Evolutionary conservation across 2,797 vertebrate genomes (phyloP).

Genomic region (Sebastes trivittatus): DNA sequence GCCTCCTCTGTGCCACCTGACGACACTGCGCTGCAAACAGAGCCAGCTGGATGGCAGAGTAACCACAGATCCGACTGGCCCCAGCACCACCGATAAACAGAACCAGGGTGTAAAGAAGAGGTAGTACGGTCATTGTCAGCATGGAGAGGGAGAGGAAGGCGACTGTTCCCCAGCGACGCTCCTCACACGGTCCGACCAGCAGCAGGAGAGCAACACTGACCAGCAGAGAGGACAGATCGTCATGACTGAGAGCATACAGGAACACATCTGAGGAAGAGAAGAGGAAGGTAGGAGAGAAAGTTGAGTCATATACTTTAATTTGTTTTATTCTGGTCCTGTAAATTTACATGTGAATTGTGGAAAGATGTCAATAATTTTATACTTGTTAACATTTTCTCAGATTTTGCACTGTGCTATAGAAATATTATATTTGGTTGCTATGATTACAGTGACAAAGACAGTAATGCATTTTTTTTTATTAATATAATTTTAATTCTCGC

Average conservation of each 20-base stretch:
- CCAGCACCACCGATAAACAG: conserved; percentile 75
- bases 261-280: conserved; percentile 79
- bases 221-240: conserved; percentile 82
- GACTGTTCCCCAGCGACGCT: conserved; percentile 85
- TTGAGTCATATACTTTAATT: not conserved
- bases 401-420: too few relatives aligned
- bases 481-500: too few relatives aligned
- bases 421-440: too few relatives aligned
- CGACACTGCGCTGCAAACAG: conserved; percentile 85
- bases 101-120: conserved; percentile 84
- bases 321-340: too few relatives aligned
- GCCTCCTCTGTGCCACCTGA: conserved; percentile 66
- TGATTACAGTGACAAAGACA: accelerated
- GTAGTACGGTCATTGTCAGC: conserved; percentile 76
- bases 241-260: conserved; percentile 85
- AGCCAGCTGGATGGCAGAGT: conserved; percentile 85
- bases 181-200: conserved; percentile 82
- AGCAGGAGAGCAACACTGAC: conserved; percentile 81
- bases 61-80: conserved; percentile 83
- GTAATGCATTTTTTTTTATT: too few relatives aligned
- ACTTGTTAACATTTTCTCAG: too few relatives aligned
- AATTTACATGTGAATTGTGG: too few relatives aligned
- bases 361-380: too few relatives aligned
- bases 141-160: conserved; percentile 81
- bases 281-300: not conserved